Percentiles rank a stretch among this genome's conserved stretches.
phyloP scores from a whole-genome alignment of 1,140 invertebrate genomes.

The Zophobas morio region DNA sequence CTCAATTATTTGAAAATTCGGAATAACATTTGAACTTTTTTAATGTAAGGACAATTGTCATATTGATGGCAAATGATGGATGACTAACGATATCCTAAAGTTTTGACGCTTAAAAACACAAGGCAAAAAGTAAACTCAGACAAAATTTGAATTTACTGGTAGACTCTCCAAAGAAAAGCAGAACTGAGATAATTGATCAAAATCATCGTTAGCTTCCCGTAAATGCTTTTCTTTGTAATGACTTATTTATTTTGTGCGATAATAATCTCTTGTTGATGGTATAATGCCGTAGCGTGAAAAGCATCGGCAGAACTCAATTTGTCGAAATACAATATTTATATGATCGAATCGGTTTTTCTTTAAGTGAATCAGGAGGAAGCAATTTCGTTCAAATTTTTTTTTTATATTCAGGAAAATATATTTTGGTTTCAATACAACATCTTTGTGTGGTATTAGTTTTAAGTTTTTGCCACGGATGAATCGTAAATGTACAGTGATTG shows the following conservation, averaged over 20 bases:
- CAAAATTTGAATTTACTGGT: no score
- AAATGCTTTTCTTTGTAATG: not conserved
- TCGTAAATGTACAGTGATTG: not conserved
- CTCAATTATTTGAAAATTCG: no score
- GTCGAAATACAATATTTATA: not conserved
- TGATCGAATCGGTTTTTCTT: not conserved
- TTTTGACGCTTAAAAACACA: no score
- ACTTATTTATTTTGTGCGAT: not conserved
- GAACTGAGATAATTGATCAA: not conserved
- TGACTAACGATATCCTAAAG: no score
- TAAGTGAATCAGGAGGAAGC: not conserved
- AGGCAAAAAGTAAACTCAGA: no score
- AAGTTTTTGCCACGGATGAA: not conserved
- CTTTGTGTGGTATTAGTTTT: no score
- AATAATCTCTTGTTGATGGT: not conserved
- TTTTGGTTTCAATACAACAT: no score
- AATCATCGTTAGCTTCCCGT: not conserved
- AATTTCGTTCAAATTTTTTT: not conserved
- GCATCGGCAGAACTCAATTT: not conserved
- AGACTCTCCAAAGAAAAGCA: not conserved
- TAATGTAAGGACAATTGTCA: no score
- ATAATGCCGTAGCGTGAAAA: not conserved
- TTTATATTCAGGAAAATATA: not conserved
- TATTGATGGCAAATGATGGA: no score
- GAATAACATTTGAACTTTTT: no score